Evolutionary conservation across 2,888 invertebrate genomes (phyloP), one percentile per base, ranked within the genome.

Genomic region (Norana najaformis): DNA sequence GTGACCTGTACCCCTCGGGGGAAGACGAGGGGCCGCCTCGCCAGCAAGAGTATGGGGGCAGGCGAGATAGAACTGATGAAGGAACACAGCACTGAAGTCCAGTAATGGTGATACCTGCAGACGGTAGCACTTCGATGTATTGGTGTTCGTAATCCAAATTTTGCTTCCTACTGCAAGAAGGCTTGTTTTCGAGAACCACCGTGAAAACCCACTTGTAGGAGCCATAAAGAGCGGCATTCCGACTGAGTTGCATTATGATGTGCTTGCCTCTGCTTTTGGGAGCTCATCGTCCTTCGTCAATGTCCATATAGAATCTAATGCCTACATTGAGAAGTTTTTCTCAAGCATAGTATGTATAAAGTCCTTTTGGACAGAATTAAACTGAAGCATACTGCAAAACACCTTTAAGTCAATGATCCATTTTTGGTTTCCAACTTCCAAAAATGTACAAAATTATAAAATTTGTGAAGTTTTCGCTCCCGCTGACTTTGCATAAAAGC

Each of bases 1-100:
- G 18, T 91, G n/a, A 89, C 89, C 37, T 92, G 92, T 83, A 85
- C 6, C n/a, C 69, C 69, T n/a, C 69, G 69, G 13, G 69, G n/a
- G 69, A 30, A 69, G 69, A 69, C 69, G 69, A n/a, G 69, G 16
- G 69, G 30, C 13, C 69, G 69, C 0, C 69, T 69, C 11, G 16
- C 69, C n/a, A 2, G 8, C n/a, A 69, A n/a, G 69, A n/a, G n/a
- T 23, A 23, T 47, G 20, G 47, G 23, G 23, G 47, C 69, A 69
- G 69, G 69, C 11, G 69, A 69, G 69, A 11, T 5, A 0, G n/a
- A 69, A 13, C 30, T 69, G 69, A 30, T 69, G 30, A 69, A 30
- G n/a, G 69, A 69, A n/a, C 69, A n/a, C 30, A 69, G 8, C 69
- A 30, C 5, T 69, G 11, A 8, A 30, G 69, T n/a, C n/a, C 30